Evolutionary conservation across 1,140 invertebrate species (phyloP).

Genomic region (Thereuonema tuberculata): DNA sequence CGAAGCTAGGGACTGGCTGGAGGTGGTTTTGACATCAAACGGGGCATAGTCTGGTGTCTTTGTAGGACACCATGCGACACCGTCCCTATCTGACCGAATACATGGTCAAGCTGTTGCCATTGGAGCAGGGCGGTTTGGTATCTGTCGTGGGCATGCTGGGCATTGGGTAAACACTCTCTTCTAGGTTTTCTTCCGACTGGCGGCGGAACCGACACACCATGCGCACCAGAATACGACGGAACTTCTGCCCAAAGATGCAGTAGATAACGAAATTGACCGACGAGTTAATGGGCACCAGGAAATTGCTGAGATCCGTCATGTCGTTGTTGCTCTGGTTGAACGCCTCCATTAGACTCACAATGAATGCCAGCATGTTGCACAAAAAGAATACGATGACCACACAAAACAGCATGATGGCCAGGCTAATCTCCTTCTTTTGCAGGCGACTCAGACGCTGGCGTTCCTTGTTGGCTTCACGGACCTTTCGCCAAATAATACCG

Average conservation of each 20-base stretch:
- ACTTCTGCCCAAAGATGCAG: constrained; percentile 92
- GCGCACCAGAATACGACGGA: constrained; percentile 73
- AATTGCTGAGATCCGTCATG: constrained; percentile 44
- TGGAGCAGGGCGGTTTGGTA: background rate
- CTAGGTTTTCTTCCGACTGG: background rate
- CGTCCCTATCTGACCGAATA: background rate
- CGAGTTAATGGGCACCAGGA: constrained; percentile 91
- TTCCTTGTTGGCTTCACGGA: constrained; percentile 61
- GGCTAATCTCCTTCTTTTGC: constrained; percentile 69
- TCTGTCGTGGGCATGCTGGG: constrained; percentile 2
- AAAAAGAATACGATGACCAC: constrained; percentile 84
- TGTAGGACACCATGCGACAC: no score
- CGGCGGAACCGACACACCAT: constrained; percentile 52
- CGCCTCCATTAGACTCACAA: constrained; percentile 73
- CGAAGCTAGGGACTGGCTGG: no score
- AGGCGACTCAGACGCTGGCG: constrained; percentile 56
- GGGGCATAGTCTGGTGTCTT: no score
- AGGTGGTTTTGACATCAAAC: no score
- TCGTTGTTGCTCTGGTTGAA: constrained; percentile 20
- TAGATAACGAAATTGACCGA: constrained; percentile 96
- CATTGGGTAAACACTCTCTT: constrained; percentile 7
- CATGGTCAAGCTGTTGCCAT: background rate
- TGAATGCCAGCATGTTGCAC: constrained; percentile 81
- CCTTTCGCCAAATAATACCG: constrained; percentile 67
- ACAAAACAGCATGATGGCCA: constrained; percentile 84